Evolutionary conservation across 2,888 invertebrate species (phyloP), one percentile per base, ranked within the genome.

Genomic region (Amiota communis): DNA sequence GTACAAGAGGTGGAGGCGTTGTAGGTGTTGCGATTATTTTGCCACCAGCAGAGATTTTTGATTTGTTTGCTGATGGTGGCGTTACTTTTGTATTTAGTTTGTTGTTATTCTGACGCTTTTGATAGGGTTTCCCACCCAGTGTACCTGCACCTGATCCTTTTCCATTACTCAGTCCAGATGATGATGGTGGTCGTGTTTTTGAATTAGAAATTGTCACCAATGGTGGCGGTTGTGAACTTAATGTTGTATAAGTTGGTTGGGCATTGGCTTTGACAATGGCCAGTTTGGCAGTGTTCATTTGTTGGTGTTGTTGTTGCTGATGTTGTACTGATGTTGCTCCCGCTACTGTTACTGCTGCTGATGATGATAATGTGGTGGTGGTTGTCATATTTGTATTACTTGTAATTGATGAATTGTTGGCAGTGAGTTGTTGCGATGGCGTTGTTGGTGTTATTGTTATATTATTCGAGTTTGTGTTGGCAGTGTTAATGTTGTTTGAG

Each of bases 1-100:
- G 87, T 76, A 87, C 87, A 57, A 88, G 72, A 0, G 87, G 87
- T 4, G 87, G 87, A 8, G 87, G 87, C 56, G 87, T 87, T 12
- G 87, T 87, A 12, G 88, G 87, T 61, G 87, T 82, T 53, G 88
- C 88, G 69, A 87, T 87, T 36, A 87, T 82, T 70, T 82, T 81
- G 57, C 79, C 78, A 9, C 73, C 77, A 4, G 79, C 76, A 1
- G 83, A 71, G 48, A 80, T 79, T 75, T 86, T 86, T 65, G 81
- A 69, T 74, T 84, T 85, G 65, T 76, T 46, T 67, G 59, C 71
- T 81, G 70, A 56, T 78, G 59, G 57, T 71, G 48, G 48, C 56
- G 68, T 15, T 36, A 36, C 12, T 20, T 68, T 68, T 9, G 23
- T 48, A 23, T 68, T 23, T n/a, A 51, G 17, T 23, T 68, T 36